phyloP scores from a whole-genome alignment of 2,797 vertebrate genomes.

The Presbytis comata region DNA sequence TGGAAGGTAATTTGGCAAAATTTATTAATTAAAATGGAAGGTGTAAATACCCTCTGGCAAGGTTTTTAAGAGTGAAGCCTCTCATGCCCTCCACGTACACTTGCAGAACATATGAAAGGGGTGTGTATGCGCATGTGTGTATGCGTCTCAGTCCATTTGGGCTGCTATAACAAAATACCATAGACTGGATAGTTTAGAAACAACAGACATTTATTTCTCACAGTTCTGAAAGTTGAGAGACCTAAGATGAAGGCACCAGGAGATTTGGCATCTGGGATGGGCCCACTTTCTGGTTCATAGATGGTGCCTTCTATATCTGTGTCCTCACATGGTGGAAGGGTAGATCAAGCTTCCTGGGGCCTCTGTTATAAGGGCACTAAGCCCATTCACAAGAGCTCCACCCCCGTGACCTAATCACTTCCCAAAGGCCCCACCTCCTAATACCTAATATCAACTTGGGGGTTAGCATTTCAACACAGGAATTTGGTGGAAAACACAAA shows the following conservation, averaged over 20 bases:
- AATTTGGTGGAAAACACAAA: not conserved
- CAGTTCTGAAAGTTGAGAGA: not conserved
- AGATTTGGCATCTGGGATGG: not conserved
- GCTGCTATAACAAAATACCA: not conserved
- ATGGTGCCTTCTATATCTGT: not conserved
- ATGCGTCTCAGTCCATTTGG: not conserved
- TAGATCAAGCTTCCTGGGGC: not conserved
- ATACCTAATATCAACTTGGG: not conserved
- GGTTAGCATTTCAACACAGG: not conserved
- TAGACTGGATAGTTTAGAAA: not conserved
- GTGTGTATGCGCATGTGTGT: accelerated
- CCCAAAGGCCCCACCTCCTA: not conserved
- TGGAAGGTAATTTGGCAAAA: not conserved
- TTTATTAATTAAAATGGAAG: not conserved
- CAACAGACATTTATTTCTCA: not conserved
- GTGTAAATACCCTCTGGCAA: not conserved
- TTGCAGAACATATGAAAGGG: not conserved
- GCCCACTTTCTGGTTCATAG: not conserved
- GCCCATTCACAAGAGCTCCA: not conserved
- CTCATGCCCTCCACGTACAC: not conserved
- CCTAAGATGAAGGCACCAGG: not conserved
- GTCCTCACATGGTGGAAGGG: not conserved
- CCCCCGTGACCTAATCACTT: not conserved
- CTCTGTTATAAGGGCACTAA: not conserved
- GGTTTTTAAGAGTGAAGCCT: not conserved